Conservation (phyloP, 2,113 vertebrate species). For the Pterocles burchelli region DNA sequence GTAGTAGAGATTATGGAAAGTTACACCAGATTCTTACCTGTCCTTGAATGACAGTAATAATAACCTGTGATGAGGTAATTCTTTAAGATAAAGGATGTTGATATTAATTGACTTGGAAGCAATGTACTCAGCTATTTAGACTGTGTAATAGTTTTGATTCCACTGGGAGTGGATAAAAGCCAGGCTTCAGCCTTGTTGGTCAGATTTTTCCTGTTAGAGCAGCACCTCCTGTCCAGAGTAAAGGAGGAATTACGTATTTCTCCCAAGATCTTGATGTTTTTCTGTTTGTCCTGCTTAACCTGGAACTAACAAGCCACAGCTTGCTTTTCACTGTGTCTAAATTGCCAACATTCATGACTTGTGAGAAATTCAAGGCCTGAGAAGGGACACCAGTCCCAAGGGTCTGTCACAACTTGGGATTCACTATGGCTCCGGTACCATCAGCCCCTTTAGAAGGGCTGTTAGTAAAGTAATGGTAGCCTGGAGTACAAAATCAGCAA, state of each 20-base stretch:
- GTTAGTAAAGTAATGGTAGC: neutral
- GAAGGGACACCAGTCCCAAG: neutral
- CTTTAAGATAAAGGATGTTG: neutral
- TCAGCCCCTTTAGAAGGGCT: neutral
- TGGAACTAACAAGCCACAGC: neutral
- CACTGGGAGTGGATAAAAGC: neutral
- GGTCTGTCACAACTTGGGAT: neutral
- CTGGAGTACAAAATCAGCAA: neutral
- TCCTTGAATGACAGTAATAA: neutral
- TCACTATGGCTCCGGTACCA: neutral
- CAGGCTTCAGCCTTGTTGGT: constrained; percentile 16
- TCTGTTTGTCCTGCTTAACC: neutral
- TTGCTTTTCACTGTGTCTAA: neutral
- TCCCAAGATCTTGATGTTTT: neutral
- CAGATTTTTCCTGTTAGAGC: neutral
- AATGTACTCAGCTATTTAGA: neutral
- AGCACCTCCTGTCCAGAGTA: neutral
- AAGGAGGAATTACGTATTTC: neutral
- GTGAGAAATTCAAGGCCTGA: neutral
- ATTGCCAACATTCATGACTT: neutral
- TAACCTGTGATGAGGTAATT: neutral
- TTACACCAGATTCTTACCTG: neutral
- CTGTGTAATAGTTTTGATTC: neutral
- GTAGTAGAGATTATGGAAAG: neutral
- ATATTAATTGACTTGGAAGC: neutral